Evolutionary conservation across 2,113 vertebrate genomes (phyloP), one percentile per base, ranked within the genome.

Genomic region (Sinocyclocheilus anshuiensis): DNA sequence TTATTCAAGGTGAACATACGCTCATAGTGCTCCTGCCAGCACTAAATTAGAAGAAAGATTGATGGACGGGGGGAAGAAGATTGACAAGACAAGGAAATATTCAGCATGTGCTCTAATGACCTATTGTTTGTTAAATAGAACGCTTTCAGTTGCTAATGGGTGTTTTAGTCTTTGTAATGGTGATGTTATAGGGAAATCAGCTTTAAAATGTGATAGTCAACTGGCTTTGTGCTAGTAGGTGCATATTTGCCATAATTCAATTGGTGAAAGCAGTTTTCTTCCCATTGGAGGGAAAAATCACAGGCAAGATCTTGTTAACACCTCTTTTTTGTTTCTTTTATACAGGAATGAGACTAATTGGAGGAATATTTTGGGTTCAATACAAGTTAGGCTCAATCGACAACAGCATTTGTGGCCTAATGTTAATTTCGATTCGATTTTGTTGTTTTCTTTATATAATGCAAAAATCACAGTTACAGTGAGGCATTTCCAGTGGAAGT

Each of bases 1-100:
- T 89, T 87, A 10, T 79, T 72, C 59, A 83, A 84, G 39, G 78
- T 76, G 89, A 72, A 55, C 85, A 87, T 81, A 89, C 53, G 69
- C 26, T 26, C 26, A 26, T 26, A 26, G 26, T 50, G 86, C 80
- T 76, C 80, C 84, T 71, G 86, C 85, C 84, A 63, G 63, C 86
- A 87, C 84, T 85, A 86, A 91, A 87, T 87, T 85, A 88, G 82
- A 74, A 75, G 48, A 57, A 36, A 85, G 85, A 86, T 55, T 71
- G 87, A 86, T 86, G 77, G 86, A 90, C 76, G 16, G 61, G 22
- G 15, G 39, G 61, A 74, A 55, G 33, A 67, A 81, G 80, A 84
- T 72, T 86, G 81, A 85, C 18, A 63, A 74, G 84, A 84, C 69
- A 33, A 78, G 67, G 24, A 71, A 82, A 24, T 65, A 39, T 89